phyloP scores from a whole-genome alignment of 2,113 vertebrate genomes.

The Ranitomeya variabilis region DNA sequence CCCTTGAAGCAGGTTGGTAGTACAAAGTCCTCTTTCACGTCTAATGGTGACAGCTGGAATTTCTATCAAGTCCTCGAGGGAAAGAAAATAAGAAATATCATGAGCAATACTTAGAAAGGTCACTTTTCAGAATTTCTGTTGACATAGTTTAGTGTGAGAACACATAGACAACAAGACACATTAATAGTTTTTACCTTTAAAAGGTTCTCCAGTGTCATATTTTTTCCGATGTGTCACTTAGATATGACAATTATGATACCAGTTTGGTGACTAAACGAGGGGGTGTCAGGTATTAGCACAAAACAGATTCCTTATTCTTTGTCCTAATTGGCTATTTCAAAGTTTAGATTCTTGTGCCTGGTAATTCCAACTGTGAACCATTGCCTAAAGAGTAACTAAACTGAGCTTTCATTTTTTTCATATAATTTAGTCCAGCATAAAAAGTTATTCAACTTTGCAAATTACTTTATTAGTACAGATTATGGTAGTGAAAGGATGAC shows the following conservation, averaged over 20 bases:
- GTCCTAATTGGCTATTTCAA: not conserved
- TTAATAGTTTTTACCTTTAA: not conserved
- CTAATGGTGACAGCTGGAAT: constrained; percentile 49
- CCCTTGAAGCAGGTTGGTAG: not conserved
- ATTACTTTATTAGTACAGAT: too few species aligned
- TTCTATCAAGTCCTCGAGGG: not conserved
- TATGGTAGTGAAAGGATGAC: too few species aligned
- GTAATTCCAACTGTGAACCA: not conserved
- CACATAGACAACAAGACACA: not conserved
- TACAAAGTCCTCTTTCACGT: not conserved
- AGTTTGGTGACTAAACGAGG: not conserved
- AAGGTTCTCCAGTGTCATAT: not conserved
- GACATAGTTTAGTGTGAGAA: not conserved
- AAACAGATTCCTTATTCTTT: not conserved
- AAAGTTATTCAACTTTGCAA: too few species aligned
- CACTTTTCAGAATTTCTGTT: not conserved
- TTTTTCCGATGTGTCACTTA: not conserved
- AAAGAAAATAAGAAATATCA: not conserved
- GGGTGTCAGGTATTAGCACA: not conserved
- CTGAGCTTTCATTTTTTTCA: too few species aligned
- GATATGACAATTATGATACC: not conserved
- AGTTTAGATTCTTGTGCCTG: not conserved
- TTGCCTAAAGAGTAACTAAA: too few species aligned
- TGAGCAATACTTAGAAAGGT: not conserved
- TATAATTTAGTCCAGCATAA: too few species aligned